These are phyloP conservation scores for Drosophila biarmipes DNA, from an alignment of 1,140 invertebrate species.

Conservation along the genomic window DNA sequence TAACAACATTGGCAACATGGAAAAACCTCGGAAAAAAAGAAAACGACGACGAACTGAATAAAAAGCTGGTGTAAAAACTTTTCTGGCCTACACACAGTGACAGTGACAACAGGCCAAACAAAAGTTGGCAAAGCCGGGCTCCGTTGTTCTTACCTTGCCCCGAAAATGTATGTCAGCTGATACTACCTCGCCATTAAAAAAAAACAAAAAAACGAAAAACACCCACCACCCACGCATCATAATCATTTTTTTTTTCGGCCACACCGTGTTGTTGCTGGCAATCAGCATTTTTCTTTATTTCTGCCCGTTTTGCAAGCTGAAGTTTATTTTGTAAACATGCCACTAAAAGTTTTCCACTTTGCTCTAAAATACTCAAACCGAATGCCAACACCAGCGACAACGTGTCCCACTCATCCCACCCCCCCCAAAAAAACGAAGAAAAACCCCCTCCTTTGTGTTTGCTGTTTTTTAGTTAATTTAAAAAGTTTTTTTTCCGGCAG, in stretches of 20 bases:
- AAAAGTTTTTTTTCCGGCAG: conserved; percentile 69
- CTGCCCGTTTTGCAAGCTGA: conserved; percentile 71
- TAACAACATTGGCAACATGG: conserved; percentile 36
- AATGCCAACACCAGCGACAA: conserved; percentile 79
- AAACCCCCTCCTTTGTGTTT: conserved; percentile 23
- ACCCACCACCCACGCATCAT: conserved; percentile 51
- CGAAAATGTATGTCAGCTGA: conserved; percentile 73
- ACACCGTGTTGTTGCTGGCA: conserved; percentile 51
- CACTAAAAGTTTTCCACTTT: conserved; percentile 83
- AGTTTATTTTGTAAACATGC: conserved; percentile 83
- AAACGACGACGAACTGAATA: conserved; percentile 7
- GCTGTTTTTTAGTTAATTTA: conserved; percentile 80
- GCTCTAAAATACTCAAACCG: conserved; percentile 82
- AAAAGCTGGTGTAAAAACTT: conserved; percentile 44
- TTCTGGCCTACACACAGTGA: conserved; percentile 57
- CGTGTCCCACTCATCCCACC: conserved; percentile 35
- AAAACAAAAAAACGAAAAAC: background rate
- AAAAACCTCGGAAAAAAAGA: conserved; percentile 14
- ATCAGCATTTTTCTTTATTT: conserved; percentile 76
- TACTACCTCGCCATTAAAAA: conserved; percentile 26
- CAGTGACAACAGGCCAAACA: conserved; percentile 79
- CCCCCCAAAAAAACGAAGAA: background rate
- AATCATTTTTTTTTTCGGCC: conserved; percentile 64
- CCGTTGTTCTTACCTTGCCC: conserved; percentile 64
- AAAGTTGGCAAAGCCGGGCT: conserved; percentile 55